Conservation (phyloP, 1,140 invertebrate genomes). For the Drosophila fuyamai region DNA sequence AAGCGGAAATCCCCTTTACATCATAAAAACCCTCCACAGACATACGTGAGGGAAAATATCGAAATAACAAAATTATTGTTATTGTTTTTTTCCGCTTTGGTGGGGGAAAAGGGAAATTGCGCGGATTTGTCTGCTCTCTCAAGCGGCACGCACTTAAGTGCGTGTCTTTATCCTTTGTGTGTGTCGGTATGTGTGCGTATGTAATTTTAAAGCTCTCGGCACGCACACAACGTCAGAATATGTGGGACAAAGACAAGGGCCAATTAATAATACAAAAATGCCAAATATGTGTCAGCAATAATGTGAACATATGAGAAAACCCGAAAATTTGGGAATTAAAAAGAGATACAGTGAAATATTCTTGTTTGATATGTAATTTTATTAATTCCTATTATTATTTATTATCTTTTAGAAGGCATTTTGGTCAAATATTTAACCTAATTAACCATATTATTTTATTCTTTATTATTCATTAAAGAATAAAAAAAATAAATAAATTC, state of each 20-base stretch:
- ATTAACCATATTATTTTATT: too few species aligned
- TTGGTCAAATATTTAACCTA: too few species aligned
- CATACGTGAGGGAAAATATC: conserved; percentile 70
- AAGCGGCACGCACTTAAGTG: conserved; percentile 67
- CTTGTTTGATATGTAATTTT: too few species aligned
- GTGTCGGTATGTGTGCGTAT: conserved; percentile 22
- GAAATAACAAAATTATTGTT: conserved; percentile 84
- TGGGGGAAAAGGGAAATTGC: conserved; percentile 54
- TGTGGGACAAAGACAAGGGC: conserved; percentile 20
- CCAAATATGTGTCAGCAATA: conserved; percentile 62
- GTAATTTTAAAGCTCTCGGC: conserved; percentile 47
- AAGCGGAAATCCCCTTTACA: conserved; percentile 79
- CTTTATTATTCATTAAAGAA: too few species aligned
- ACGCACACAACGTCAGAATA: conserved; percentile 22
- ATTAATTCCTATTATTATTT: too few species aligned
- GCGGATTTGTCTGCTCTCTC: conserved; percentile 67
- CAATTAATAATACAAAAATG: conserved; percentile 64
- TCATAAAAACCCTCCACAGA: conserved; percentile 63
- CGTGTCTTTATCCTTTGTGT: conserved; percentile 36
- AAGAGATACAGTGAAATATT: conserved; percentile 2
- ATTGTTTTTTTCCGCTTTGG: conserved; percentile 58
- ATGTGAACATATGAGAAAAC: conserved; percentile 24
- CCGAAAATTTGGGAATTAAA: conserved; percentile 1
- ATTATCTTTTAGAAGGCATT: too few species aligned
- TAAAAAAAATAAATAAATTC: too few species aligned